These are phyloP conservation scores for Drosophila lacteicornis DNA, from an alignment of 1,140 invertebrate genomes.

Conservation along the genomic window DNA sequence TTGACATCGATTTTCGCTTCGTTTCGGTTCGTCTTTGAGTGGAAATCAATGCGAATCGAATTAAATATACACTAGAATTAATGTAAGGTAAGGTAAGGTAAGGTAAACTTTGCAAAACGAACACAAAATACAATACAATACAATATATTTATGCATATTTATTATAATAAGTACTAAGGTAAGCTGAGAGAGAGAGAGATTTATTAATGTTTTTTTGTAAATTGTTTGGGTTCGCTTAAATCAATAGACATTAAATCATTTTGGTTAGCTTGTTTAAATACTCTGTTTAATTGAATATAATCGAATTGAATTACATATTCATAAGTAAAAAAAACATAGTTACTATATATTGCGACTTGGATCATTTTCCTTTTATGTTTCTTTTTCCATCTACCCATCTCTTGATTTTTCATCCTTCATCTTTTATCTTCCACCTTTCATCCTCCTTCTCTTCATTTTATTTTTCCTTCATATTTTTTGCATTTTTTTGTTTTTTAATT, in stretches of 20 bases:
- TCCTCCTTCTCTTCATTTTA: neutral
- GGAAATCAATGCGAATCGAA: conserved; percentile 71
- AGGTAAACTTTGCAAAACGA: conserved; percentile 62
- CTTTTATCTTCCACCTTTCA: conserved; percentile 6
- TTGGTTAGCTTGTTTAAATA: conserved; percentile 73
- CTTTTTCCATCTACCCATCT: neutral
- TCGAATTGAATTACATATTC: conserved; percentile 62
- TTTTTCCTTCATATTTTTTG: neutral
- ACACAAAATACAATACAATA: conserved; percentile 68
- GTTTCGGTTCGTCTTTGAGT: conserved; percentile 42
- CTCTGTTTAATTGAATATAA: conserved; percentile 74
- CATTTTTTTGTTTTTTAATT: conserved; percentile 8
- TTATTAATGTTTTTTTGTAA: conserved; percentile 17
- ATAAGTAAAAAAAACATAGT: conserved; percentile 56
- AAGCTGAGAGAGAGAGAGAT: conserved; percentile 43
- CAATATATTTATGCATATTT: conserved; percentile 48
- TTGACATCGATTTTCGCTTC: conserved; percentile 15
- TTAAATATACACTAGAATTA: conserved; percentile 57
- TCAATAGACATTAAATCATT: conserved; percentile 81
- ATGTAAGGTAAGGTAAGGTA: conserved; percentile 44
- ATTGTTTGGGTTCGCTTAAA: conserved; percentile 57
- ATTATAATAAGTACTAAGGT: conserved; percentile 52
- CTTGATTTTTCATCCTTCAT: neutral
- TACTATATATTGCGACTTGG: conserved; percentile 61
- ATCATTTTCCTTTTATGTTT: conserved; percentile 32